A percentile compares a stretch with the other conserved stretches of the same genome.
Conservation (phyloP, 30 jellyfish, hydroid and myxozoan species). For the Chironex yamaguchii region DNA sequence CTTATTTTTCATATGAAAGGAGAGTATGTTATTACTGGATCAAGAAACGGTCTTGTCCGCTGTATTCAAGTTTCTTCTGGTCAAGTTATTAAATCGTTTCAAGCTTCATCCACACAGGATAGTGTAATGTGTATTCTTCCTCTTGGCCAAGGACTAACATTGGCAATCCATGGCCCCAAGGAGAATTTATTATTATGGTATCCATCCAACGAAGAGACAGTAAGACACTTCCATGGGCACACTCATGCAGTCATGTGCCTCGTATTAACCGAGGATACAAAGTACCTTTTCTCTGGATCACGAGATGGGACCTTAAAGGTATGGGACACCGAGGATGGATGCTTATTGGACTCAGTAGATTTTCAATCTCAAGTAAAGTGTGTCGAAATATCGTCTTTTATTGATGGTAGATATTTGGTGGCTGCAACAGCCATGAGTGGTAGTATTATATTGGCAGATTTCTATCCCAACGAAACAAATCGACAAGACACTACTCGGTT, state of each 20-base stretch:
- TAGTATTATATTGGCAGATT: background rate
- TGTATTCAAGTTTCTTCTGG: background rate
- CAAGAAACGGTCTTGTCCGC: background rate
- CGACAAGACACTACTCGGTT: too few species aligned
- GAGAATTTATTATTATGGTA: background rate
- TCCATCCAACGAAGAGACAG: background rate
- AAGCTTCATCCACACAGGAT: background rate
- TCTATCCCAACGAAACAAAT: background rate
- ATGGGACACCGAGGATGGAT: background rate
- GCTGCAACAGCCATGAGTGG: background rate
- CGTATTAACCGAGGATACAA: background rate
- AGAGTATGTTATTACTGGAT: background rate
- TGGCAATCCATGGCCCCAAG: background rate
- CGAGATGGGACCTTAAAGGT: conserved; percentile 1
- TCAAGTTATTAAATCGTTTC: background rate
- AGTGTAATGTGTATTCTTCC: background rate
- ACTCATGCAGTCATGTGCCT: background rate
- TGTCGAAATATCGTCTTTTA: background rate
- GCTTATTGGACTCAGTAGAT: background rate
- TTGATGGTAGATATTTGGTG: background rate
- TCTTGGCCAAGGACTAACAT: background rate
- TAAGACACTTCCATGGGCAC: background rate
- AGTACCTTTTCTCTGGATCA: background rate
- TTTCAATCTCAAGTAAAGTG: background rate
- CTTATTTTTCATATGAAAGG: background rate